Evolutionary conservation across 2,888 invertebrate genomes (phyloP).

Genomic region (Aspidiotus rigidus): DNA sequence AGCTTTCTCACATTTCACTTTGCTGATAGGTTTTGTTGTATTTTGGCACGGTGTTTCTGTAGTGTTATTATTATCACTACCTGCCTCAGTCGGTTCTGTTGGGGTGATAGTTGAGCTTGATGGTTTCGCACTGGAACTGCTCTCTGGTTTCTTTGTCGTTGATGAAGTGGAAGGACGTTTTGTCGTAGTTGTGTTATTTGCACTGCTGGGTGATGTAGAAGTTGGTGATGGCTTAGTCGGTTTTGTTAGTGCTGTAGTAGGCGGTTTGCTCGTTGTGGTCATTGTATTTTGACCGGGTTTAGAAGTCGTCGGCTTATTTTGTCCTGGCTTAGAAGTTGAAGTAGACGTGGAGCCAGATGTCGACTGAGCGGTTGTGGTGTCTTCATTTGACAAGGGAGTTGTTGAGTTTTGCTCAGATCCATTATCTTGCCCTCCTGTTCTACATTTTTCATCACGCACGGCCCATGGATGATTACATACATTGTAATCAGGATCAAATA

Average conservation of each 20-base stretch:
- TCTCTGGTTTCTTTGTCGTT: slow-evolving; percentile 15
- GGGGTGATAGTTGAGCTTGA: slow-evolving; percentile 33
- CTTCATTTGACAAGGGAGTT: background rate
- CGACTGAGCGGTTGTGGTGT: background rate
- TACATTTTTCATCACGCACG: slow-evolving; percentile 41
- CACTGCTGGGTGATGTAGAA: slow-evolving; percentile 12
- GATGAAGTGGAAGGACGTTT: slow-evolving; percentile 21
- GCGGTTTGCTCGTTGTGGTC: background rate
- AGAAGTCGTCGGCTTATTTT: background rate
- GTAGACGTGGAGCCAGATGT: background rate
- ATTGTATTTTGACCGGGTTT: background rate
- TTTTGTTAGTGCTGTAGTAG: slow-evolving; percentile 7
- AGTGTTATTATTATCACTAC: slow-evolving; percentile 14
- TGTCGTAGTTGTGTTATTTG: slow-evolving; percentile 34
- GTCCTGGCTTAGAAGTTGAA: background rate
- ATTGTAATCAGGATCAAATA: slow-evolving; percentile 57
- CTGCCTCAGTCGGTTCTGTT: slow-evolving; percentile 16
- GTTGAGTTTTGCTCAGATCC: background rate
- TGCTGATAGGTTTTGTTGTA: slow-evolving; percentile 36
- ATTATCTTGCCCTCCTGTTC: slow-evolving; percentile 16
- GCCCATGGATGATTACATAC: slow-evolving; percentile 54
- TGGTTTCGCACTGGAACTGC: slow-evolving; percentile 34
- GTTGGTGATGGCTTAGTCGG: slow-evolving; percentile 24
- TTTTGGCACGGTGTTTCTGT: slow-evolving; percentile 13
- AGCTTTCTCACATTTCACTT: slow-evolving; percentile 50